Percentiles rank a stretch among this genome's conserved stretches.
These are phyloP conservation scores for Sisyra nigra DNA, from an alignment of 2,888 invertebrate species.

Conservation along the genomic window DNA sequence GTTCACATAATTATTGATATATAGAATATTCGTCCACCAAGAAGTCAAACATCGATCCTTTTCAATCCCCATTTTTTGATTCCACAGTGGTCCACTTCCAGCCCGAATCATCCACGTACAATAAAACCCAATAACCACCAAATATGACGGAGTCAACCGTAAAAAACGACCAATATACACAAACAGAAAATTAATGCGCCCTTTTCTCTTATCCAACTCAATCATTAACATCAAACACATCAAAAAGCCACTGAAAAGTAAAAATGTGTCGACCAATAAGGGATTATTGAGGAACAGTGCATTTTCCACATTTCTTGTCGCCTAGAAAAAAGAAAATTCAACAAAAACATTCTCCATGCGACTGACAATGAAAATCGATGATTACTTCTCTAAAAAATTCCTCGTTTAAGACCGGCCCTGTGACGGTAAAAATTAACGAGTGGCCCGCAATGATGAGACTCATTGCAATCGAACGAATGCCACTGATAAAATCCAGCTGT, in stretches of 20 bases:
- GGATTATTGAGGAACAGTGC: conserved; percentile 49
- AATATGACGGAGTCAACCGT: conserved; percentile 58
- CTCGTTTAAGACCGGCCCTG: conserved; percentile 49
- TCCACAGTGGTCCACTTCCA: conserved; percentile 62
- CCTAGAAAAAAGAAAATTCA: conserved; percentile 27
- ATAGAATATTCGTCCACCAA: conserved; percentile 61
- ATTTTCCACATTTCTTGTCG: conserved; percentile 36
- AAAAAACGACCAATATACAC: conserved; percentile 50
- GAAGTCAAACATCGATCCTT: conserved; percentile 43
- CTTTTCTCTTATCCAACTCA: conserved; percentile 48
- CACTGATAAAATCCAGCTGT: conserved; percentile 39
- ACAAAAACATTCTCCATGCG: neutral
- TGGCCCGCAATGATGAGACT: conserved; percentile 48
- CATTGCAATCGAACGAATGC: conserved; percentile 50
- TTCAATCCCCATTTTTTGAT: conserved; percentile 33
- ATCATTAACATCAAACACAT: conserved; percentile 47
- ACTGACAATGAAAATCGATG: neutral
- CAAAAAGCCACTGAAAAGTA: conserved; percentile 53
- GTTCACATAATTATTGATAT: conserved; percentile 55
- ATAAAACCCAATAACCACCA: conserved; percentile 53
- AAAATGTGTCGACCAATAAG: conserved; percentile 54
- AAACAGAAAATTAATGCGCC: conserved; percentile 40
- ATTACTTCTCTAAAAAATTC: conserved; percentile 41
- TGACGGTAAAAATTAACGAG: conserved; percentile 44
- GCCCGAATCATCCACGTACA: conserved; percentile 52